A percentile compares a stretch with the other conserved stretches of the same genome.
These are phyloP conservation scores for Thunnus thynnus DNA, from an alignment of 2,113 vertebrate genomes.

Conservation along the genomic window DNA sequence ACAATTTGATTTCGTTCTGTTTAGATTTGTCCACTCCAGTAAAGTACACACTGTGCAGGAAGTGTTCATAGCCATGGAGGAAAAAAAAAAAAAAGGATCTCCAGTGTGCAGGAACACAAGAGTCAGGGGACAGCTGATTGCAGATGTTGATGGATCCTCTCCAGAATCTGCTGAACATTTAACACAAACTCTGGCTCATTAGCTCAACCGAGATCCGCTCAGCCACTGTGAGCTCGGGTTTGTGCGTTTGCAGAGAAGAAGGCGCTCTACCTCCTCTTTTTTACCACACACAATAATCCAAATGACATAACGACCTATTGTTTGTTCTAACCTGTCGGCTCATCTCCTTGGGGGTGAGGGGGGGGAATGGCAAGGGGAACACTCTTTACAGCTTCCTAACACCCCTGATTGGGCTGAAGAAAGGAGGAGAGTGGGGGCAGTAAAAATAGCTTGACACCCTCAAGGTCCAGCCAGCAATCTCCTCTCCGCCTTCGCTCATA, in stretches of 20 bases:
- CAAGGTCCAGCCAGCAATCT: conserved; percentile 80
- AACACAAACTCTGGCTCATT: conserved; percentile 41
- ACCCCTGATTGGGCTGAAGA: conserved; percentile 74
- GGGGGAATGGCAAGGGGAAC: conserved; percentile 63
- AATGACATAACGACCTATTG: conserved; percentile 75
- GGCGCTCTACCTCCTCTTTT: conserved; percentile 28
- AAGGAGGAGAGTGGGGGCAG: conserved; percentile 74
- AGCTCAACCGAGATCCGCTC: conserved; percentile 35
- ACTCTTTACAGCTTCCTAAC: conserved; percentile 80
- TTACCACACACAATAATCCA: conserved; percentile 65
- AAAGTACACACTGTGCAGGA: conserved; percentile 56
- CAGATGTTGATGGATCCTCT: conserved; percentile 65
- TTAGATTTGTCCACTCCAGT: conserved; percentile 56
- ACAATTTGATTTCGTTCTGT: conserved; percentile 44
- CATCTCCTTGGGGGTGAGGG: conserved; percentile 71
- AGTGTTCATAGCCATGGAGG: conserved; percentile 26
- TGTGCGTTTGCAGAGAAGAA: conserved; percentile 37
- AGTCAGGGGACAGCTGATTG: conserved; percentile 59
- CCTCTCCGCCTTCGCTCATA: conserved; percentile 77
- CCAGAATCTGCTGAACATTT: conserved; percentile 42
- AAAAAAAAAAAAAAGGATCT: conserved; percentile 1
- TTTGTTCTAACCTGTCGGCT: conserved; percentile 72
- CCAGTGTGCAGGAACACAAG: conserved; percentile 41
- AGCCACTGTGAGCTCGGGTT: conserved; percentile 21
- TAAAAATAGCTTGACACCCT: conserved; percentile 87